A percentile compares a stretch with the other conserved stretches of the same genome.
These are phyloP conservation scores for Okapia johnstoni DNA, from an alignment of 2,113 vertebrate species.

Conservation along the genomic window DNA sequence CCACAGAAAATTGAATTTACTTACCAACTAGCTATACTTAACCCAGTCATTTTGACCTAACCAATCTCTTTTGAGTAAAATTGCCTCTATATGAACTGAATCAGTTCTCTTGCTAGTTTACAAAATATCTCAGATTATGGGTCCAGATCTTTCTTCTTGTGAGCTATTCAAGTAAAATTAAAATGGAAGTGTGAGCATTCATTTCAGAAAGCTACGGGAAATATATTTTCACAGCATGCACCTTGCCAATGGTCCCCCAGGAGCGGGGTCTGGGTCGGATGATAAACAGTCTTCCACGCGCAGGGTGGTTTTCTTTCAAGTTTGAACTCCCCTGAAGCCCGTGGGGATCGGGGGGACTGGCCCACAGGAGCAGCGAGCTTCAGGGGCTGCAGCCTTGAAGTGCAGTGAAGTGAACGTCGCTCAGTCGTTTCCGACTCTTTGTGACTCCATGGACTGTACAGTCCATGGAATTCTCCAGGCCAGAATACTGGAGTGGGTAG, in stretches of 20 bases:
- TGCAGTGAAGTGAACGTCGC: background rate
- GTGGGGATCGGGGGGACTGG: background rate
- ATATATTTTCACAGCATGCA: background rate
- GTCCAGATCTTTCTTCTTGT: background rate
- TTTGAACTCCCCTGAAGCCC: background rate
- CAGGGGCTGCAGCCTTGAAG: background rate
- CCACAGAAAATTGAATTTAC: background rate
- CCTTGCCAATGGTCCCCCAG: background rate
- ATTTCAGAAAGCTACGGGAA: background rate
- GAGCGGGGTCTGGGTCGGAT: fast-evolving
- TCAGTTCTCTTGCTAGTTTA: background rate
- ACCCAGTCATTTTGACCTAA: background rate
- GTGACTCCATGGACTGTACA: background rate
- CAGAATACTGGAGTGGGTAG: background rate
- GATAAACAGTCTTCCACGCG: too few species aligned
- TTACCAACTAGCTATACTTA: background rate
- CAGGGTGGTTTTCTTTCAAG: background rate
- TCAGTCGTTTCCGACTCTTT: fast-evolving
- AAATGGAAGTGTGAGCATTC: background rate
- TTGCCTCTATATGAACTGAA: background rate
- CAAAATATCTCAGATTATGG: background rate
- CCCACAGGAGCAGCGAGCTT: background rate
- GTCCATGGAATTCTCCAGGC: background rate
- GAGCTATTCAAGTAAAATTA: background rate
- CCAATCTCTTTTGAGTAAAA: background rate